Percentiles rank a stretch among this genome's conserved stretches.
Evolutionary conservation across 2,113 vertebrate species (phyloP).

Genomic region (Isurus oxyrinchus): DNA sequence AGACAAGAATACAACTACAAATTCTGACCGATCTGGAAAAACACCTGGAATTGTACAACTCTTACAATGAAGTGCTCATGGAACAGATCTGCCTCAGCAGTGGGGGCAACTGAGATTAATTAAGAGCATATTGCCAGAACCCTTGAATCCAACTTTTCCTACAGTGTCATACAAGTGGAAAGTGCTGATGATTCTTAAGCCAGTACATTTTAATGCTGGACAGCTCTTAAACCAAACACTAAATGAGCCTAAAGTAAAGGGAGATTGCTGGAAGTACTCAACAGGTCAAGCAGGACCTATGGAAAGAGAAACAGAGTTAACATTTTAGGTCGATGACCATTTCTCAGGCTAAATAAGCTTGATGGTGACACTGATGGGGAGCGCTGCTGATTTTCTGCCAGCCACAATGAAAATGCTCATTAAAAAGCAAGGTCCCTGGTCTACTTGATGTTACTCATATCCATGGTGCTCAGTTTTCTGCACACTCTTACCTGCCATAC

Average conservation of each 20-base stretch:
- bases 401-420: background rate
- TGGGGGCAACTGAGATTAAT: background rate
- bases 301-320: too few species aligned
- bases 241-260: too few species aligned
- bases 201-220: too few species aligned
- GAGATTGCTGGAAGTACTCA: too few species aligned
- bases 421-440: background rate
- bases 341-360: too few species aligned
- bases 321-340: too few species aligned
- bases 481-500: conserved; percentile 76
- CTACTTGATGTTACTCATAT: too few species aligned
- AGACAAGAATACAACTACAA: background rate
- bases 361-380: background rate
- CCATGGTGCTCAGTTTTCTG: background rate
- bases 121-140: background rate
- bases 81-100: background rate
- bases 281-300: too few species aligned
- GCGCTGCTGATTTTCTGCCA: background rate
- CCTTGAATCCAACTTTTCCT: background rate
- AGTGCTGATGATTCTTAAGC: background rate
- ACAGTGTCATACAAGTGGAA: too few species aligned
- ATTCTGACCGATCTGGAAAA: background rate
- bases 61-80: background rate
- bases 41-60: background rate
- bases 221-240: too few species aligned